Evolutionary conservation across 2,797 vertebrate species (phyloP), one percentile per base, ranked within the genome.

Genomic region (Propithecus perrieri): DNA sequence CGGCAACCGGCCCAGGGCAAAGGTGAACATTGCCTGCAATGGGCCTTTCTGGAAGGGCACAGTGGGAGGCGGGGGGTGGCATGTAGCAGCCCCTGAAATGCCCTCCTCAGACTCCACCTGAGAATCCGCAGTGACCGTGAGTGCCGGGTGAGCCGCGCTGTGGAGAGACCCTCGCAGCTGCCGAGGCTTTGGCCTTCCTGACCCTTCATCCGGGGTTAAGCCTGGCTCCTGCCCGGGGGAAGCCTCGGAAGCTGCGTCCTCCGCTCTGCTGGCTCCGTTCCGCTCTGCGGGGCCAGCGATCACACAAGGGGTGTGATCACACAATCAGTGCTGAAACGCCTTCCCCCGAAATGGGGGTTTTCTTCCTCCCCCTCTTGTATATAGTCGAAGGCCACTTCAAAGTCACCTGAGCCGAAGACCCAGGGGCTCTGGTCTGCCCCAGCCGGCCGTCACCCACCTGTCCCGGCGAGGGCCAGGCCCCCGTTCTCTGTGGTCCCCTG

Each of bases 131-230:
- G 17, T 28, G 35, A 72, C 38, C 24, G 0, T 12, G 14, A 65
- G 13, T 2, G 15, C 30, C 26, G 1, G 6, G 7, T 30, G 43
- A 24, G 22, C 43, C 15, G 28, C 30, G 7, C 30, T 33, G 33
- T 14, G 46, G 22, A 85, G 50, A 11, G 4, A 9, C n/a, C 43
- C 2, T 1, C 10, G 2, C 9, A 12, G 38, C 18, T 0, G 17
- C 57, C 9, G 22, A 4, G 1, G 6, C 46, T 33, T 35, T 26
- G 48, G 33, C 67, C 41, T 14, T 35, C 55, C 20, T 2, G 15
- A 50, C 26, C 14, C 10, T 69, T 59, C 83, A 30, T 15, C 0
- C 11, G 33, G 41, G 50, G 18, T 18, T 71, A 55, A 4, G 53
- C 79, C 48, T 20, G 83, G 26, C 20, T 28, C 30, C 22, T 59